These are phyloP conservation scores for Siniperca chuatsi DNA, from an alignment of 2,113 vertebrate species.

Conservation along the genomic window DNA sequence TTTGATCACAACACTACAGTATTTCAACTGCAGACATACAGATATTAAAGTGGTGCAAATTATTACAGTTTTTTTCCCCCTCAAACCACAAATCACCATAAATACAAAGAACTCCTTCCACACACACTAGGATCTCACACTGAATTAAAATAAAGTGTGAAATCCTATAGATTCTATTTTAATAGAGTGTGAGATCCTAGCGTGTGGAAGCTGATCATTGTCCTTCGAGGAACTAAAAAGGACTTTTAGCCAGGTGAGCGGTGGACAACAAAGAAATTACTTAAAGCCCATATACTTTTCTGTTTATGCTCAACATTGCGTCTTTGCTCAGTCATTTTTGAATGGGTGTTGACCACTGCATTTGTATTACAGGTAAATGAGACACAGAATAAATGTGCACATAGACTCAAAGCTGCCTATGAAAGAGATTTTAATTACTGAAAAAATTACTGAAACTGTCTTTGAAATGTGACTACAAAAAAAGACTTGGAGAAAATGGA, in stretches of 20 bases:
- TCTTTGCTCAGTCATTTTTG: neutral
- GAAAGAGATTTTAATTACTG: neutral
- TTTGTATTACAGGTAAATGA: neutral
- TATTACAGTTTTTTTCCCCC: neutral
- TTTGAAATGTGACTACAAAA: neutral
- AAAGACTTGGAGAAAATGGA: conserved; percentile 26
- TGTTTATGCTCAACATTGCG: neutral
- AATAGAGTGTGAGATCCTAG: neutral
- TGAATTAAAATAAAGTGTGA: no score
- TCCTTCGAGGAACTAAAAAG: neutral
- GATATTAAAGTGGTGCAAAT: neutral
- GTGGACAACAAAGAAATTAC: neutral
- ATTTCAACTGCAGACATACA: neutral
- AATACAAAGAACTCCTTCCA: neutral
- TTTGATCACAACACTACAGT: neutral
- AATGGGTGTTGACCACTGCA: neutral
- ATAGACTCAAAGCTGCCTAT: neutral
- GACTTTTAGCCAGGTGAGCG: neutral
- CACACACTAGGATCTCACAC: neutral
- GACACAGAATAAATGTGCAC: neutral
- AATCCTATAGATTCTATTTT: neutral
- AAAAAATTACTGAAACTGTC: neutral
- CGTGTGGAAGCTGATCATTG: neutral
- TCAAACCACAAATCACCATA: neutral
- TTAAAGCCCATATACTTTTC: neutral